A percentile compares a stretch with the other conserved stretches of the same genome.
phyloP scores from a whole-genome alignment of 2,113 vertebrate genomes.

The Salvelinus alpinus region DNA sequence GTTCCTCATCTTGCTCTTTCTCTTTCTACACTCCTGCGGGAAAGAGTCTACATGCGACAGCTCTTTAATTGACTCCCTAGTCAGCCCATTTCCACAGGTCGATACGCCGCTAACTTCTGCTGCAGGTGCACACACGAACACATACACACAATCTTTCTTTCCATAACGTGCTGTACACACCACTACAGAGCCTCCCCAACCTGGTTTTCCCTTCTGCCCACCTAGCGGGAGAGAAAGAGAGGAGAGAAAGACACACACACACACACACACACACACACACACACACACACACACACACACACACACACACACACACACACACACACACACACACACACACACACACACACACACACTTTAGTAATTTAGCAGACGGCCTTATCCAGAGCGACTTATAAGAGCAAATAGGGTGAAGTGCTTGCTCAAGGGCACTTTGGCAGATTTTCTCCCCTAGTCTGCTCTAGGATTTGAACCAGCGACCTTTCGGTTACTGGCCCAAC shows the following conservation, averaged over 20 bases:
- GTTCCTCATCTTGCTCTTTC: background rate
- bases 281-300: no score
- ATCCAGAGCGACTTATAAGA: no score
- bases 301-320: background rate
- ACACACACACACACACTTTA: background rate
- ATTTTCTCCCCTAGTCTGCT: no score
- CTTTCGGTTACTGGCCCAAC: no score
- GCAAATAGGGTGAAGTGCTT: no score
- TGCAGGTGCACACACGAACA: background rate
- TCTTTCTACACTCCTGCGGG: background rate
- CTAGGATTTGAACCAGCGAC: no score
- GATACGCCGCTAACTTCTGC: background rate
- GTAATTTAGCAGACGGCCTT: no score
- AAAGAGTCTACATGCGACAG: slow-evolving; percentile 4
- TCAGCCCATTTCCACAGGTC: slow-evolving; percentile 8
- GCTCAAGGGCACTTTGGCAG: no score
- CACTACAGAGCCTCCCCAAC: background rate
- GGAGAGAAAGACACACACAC: background rate
- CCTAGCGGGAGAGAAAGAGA: background rate
- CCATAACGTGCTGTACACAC: background rate
- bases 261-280: background rate
- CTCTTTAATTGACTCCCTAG: slow-evolving; percentile 5
- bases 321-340: background rate
- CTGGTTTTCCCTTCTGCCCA: background rate
- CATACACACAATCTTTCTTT: background rate